These are phyloP conservation scores for Probosciger aterrimus DNA, from an alignment of 2,113 vertebrate species.

Conservation along the genomic window DNA sequence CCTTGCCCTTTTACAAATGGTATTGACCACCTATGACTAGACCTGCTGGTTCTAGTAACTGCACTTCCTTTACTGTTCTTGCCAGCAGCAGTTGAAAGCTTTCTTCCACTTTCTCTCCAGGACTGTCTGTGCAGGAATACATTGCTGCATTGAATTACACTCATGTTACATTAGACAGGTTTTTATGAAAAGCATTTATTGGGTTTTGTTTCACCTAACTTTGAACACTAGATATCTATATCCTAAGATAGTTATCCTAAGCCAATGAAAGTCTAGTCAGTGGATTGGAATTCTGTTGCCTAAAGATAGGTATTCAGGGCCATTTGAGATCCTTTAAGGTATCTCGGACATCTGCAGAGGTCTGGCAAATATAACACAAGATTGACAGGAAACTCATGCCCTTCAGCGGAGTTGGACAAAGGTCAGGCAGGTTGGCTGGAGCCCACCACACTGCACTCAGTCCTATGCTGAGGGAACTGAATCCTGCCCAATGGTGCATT, in stretches of 20 bases:
- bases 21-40: neutral
- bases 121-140: neutral
- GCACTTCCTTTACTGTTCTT: neutral
- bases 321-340: neutral
- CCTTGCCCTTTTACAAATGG: neutral
- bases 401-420: neutral
- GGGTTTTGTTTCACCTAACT: neutral
- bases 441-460: neutral
- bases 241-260: neutral
- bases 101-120: neutral
- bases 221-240: neutral
- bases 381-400: neutral
- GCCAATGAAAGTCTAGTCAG: neutral
- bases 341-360: conserved; percentile 6
- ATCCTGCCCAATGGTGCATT: neutral
- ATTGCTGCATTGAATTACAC: neutral
- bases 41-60: neutral
- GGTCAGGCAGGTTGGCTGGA: neutral
- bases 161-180: neutral
- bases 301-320: neutral
- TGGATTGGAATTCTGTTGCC: neutral
- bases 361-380: neutral
- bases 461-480: neutral
- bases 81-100: neutral
- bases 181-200: neutral